Evolutionary conservation across 2,113 vertebrate genomes (phyloP), one percentile per base, ranked within the genome.

Genomic region (Triplophysa siluroides): DNA sequence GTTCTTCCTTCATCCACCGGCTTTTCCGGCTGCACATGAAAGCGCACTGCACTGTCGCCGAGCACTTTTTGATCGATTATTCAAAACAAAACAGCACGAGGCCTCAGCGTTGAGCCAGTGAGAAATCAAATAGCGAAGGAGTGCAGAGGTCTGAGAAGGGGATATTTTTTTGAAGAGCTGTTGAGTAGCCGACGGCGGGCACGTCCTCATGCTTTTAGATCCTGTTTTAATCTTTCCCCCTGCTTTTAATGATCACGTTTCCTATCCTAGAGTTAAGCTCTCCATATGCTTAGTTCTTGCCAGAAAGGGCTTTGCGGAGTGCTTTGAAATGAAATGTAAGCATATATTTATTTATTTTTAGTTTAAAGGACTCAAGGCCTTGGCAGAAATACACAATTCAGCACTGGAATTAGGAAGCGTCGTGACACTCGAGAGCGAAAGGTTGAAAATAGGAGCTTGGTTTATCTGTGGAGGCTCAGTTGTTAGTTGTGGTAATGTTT

Each of bases 321-420:
- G 85, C 90, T 92, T 92, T 92, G 91, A 92, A 92, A 93, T 90
- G 89, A 90, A 89, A 92, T 91, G 86, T 90, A 91, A 92, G 91
- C 92, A 92, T 92, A 93, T 93, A 93, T 93, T 93, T 92, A 92
- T 90, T 92, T 89, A 38, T 38, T 91, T 88, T 82, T 83, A 88
- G 89, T 90, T 91, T 88, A 89, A 88, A 90, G 85, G 86, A 88
- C 89, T 79, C 82, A 80, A 89, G 90, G 88, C 89, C 88, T 45
- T 83, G 85, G 85, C 70, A 89, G 85, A 86, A 86, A 88, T 88
- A 89, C 85, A 87, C 86, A 90, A 89, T 90, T 87, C 82, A 78
- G 81, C 86, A 89, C 90, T 92, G 87, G 73, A 75, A 88, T 90
- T 87, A 91, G 87, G 69, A 82, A 79, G 83, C 80, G 83, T 87